These are phyloP conservation scores for Hirtodrosophila histrioides DNA, from an alignment of 2,888 invertebrate species.

Conservation along the genomic window DNA sequence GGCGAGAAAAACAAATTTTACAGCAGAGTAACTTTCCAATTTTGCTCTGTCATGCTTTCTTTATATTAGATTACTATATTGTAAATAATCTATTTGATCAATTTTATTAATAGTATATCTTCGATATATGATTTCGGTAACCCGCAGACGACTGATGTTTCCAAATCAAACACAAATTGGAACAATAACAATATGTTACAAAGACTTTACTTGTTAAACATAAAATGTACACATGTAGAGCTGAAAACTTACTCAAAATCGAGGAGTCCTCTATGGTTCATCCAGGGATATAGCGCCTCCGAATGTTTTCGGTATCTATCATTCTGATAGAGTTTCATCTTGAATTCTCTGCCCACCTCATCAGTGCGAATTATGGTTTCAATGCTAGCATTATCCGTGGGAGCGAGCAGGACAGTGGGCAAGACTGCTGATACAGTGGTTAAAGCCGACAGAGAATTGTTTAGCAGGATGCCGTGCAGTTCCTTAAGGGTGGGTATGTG, in stretches of 20 bases:
- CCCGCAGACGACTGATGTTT: too few relatives aligned
- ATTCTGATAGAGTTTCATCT: conserved; percentile 41
- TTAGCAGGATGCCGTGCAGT: conserved; percentile 31
- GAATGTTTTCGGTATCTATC: conserved; percentile 62
- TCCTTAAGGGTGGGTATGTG: conserved; percentile 62
- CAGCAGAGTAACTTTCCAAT: too few relatives aligned
- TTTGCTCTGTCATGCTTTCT: too few relatives aligned
- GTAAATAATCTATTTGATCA: too few relatives aligned
- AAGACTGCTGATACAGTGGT: conserved; percentile 41
- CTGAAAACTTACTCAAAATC: conserved; percentile 36
- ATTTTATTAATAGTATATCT: too few relatives aligned
- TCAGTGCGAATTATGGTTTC: conserved; percentile 42
- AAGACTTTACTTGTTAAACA: neutral
- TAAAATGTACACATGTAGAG: conserved; percentile 2
- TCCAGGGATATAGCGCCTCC: conserved; percentile 66
- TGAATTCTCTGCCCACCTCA: conserved; percentile 40
- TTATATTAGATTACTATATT: too few relatives aligned
- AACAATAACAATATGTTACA: neutral
- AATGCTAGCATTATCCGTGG: conserved; percentile 58
- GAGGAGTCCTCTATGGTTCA: conserved; percentile 66
- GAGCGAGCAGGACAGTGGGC: conserved; percentile 64
- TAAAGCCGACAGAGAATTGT: conserved; percentile 32
- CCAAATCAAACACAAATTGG: too few relatives aligned
- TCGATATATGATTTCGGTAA: too few relatives aligned
- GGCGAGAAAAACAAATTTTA: too few relatives aligned